These are phyloP conservation scores for Adineta ricciae DNA, from an alignment of 2,888 invertebrate species.

Conservation along the genomic window DNA sequence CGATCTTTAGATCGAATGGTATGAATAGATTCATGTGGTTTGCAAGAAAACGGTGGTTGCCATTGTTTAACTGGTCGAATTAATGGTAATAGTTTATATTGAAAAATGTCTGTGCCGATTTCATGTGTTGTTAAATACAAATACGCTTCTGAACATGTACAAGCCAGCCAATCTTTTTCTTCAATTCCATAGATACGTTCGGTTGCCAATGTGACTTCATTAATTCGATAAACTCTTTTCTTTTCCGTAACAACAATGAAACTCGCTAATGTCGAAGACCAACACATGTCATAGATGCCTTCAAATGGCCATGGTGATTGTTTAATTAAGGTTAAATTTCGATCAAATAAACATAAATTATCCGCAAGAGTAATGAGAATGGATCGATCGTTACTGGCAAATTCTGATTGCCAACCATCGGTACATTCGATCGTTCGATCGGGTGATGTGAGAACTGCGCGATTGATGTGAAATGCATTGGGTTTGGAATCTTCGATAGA, in stretches of 20 bases:
- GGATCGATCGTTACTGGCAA: background rate
- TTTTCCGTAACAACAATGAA: background rate
- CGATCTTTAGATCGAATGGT: background rate
- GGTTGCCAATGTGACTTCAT: background rate
- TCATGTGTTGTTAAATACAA: background rate
- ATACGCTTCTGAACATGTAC: background rate
- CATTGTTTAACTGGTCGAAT: background rate
- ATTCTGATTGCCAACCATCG: background rate
- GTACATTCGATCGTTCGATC: background rate
- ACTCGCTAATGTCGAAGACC: background rate
- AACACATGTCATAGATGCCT: background rate
- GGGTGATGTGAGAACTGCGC: background rate
- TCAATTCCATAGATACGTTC: background rate
- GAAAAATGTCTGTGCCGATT: background rate
- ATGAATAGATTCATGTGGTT: background rate
- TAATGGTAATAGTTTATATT: background rate
- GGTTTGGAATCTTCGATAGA: background rate
- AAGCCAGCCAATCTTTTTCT: background rate
- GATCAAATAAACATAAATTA: background rate
- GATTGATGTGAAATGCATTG: background rate
- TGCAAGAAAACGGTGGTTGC: background rate
- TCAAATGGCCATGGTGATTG: background rate
- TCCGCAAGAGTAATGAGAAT: background rate
- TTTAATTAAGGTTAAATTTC: background rate
- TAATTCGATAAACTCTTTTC: background rate